These are phyloP conservation scores for Eupelmus urozonus DNA, from an alignment of 2,888 invertebrate species.

Conservation along the genomic window DNA sequence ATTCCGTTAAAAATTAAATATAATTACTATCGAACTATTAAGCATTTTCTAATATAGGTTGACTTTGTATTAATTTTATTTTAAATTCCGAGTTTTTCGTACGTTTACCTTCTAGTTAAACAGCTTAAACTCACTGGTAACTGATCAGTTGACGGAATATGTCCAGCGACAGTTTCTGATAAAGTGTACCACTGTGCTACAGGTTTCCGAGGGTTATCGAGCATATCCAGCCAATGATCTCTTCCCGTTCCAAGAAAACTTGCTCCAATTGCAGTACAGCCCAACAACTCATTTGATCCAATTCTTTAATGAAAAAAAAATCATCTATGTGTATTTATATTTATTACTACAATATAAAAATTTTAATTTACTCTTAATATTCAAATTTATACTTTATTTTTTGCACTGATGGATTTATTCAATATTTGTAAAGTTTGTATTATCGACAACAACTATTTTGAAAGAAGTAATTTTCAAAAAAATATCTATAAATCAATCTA, in stretches of 20 bases:
- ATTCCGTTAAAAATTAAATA: not conserved
- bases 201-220: slow-evolving; percentile 89
- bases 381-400: not conserved
- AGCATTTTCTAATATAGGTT: not conserved
- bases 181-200: slow-evolving; percentile 92
- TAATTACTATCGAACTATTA: not conserved
- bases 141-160: slow-evolving; percentile 80
- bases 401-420: not conserved
- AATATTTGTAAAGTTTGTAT: not conserved
- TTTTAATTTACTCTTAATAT: not conserved
- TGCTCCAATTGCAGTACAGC: slow-evolving; percentile 89
- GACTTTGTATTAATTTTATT: slow-evolving; percentile 3
- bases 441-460: too few relatives aligned
- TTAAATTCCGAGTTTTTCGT: too few relatives aligned
- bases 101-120: slow-evolving; percentile 83
- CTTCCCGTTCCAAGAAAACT: slow-evolving; percentile 87
- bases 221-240: slow-evolving; percentile 91
- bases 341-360: too few relatives aligned
- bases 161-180: slow-evolving; percentile 84
- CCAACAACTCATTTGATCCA: slow-evolving; percentile 91
- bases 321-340: not conserved
- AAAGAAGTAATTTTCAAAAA: not conserved
- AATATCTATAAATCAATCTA: slow-evolving; percentile 5
- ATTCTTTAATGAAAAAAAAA: slow-evolving; percentile 82
- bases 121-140: slow-evolving; percentile 83